Conservation (phyloP, 2,888 invertebrate species). For the Acronicta leporina region DNA sequence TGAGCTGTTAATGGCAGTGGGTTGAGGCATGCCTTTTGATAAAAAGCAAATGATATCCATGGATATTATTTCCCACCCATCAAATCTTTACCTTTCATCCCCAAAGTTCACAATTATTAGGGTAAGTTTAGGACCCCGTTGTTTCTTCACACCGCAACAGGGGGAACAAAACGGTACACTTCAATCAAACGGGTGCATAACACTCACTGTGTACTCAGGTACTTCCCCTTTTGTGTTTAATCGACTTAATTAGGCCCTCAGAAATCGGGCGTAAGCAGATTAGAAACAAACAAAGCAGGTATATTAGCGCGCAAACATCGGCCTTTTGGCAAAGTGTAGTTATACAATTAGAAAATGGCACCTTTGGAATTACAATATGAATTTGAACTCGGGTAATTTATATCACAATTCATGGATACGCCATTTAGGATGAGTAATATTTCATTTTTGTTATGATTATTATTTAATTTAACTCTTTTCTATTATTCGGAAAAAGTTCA, state of each 20-base stretch:
- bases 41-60: no score
- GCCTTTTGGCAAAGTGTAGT: constrained; percentile 55
- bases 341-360: constrained; percentile 45
- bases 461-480: no score
- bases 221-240: constrained; percentile 41
- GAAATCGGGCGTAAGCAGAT: constrained; percentile 54
- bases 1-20: no score
- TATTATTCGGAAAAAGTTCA: no score
- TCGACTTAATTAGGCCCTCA: constrained; percentile 51
- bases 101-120: neutral
- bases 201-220: constrained; percentile 21
- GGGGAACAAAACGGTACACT: constrained; percentile 14
- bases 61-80: neutral
- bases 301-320: constrained; percentile 28
- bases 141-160: constrained; percentile 2
- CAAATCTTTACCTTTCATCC: neutral
- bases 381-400: constrained; percentile 46
- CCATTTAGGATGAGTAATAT: neutral
- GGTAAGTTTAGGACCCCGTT: neutral
- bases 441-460: constrained; percentile 7
- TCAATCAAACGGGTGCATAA: constrained; percentile 39
- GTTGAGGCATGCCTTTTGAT: no score
- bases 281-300: constrained; percentile 55
- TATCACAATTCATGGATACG: no score
- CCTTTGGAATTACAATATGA: neutral